These are phyloP conservation scores for Hemicordylus capensis DNA, from an alignment of 2,113 vertebrate species.

Conservation along the genomic window DNA sequence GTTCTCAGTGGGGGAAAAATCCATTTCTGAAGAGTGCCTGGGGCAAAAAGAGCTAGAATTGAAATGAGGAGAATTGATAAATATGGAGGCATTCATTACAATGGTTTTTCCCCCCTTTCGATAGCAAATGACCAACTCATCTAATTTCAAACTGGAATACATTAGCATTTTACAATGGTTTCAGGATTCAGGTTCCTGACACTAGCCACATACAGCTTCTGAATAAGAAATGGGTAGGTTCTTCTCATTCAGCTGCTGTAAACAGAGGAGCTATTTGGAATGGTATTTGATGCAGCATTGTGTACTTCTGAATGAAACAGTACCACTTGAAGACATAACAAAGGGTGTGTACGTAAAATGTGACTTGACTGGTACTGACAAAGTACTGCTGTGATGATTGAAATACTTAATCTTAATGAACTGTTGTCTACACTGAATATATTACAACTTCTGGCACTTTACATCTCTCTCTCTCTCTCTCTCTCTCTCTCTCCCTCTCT, in stretches of 20 bases:
- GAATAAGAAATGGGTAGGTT: constrained; percentile 16
- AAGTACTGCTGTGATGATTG: constrained; percentile 36
- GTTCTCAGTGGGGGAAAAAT: constrained; percentile 4
- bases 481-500: background rate
- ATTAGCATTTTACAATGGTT: constrained; percentile 34
- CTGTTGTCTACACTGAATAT: constrained; percentile 51
- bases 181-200: constrained; percentile 30
- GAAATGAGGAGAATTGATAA: constrained; percentile 27
- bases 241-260: constrained; percentile 23
- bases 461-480: background rate
- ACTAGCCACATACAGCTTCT: constrained; percentile 26
- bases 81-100: constrained; percentile 18
- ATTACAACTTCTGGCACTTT: constrained; percentile 25
- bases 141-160: constrained; percentile 50
- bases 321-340: constrained; percentile 8
- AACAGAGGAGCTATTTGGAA: constrained; percentile 14
- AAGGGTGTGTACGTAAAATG: background rate
- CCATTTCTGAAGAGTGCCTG: constrained; percentile 16
- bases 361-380: constrained; percentile 32
- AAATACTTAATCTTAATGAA: constrained; percentile 64
- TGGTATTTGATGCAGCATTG: background rate
- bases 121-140: constrained; percentile 43
- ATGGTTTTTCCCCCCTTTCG: constrained; percentile 38
- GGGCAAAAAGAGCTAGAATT: constrained; percentile 19
- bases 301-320: constrained; percentile 15